These are phyloP conservation scores for Calidris pygmaea DNA, from an alignment of 2,113 vertebrate genomes.

Conservation along the genomic window DNA sequence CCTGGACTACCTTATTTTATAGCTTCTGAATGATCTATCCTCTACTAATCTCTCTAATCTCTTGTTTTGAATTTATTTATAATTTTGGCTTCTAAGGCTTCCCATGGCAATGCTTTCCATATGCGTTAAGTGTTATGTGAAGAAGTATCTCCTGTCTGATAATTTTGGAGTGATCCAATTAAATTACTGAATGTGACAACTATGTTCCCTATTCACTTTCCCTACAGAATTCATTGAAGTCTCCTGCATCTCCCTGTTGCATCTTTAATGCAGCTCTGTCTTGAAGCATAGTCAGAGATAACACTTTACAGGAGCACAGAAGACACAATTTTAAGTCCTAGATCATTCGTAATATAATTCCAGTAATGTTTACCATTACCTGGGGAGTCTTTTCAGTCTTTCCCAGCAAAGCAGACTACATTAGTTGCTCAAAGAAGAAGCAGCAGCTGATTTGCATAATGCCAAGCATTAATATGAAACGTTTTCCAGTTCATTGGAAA, in stretches of 20 bases:
- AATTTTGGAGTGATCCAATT: neutral
- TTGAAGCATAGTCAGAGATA: neutral
- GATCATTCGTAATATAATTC: neutral
- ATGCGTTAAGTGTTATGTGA: neutral
- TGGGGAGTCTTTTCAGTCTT: constrained; percentile 26
- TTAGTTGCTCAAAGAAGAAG: neutral
- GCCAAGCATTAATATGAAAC: neutral
- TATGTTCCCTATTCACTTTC: neutral
- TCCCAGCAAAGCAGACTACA: neutral
- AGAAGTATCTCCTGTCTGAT: neutral
- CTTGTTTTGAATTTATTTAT: neutral
- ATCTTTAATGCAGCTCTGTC: constrained; percentile 39
- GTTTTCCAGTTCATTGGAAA: neutral
- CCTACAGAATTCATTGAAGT: neutral
- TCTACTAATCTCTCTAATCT: neutral
- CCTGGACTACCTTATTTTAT: neutral
- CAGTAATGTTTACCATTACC: constrained; percentile 15
- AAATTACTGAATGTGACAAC: neutral
- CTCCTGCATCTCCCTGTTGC: constrained; percentile 18
- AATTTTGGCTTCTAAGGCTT: neutral
- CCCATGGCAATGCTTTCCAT: neutral
- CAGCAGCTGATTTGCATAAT: constrained; percentile 19
- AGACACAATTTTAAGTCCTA: constrained; percentile 11
- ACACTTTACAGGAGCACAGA: constrained; percentile 28
- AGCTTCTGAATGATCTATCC: neutral